Evolutionary conservation across 2,888 invertebrate genomes (phyloP).

Genomic region (Ecliptopera silaceata): DNA sequence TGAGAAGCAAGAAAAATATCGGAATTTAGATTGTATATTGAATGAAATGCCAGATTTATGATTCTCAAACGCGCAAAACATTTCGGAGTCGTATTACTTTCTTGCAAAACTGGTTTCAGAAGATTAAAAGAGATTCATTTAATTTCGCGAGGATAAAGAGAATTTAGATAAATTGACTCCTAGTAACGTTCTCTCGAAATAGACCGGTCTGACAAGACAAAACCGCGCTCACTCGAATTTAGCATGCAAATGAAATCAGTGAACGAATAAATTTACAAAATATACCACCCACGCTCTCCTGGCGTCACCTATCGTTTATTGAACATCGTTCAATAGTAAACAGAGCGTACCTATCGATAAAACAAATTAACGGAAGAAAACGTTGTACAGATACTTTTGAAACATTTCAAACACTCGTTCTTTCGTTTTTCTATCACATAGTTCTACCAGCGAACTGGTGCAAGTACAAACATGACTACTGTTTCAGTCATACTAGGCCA

Average conservation of each 20-base stretch:
- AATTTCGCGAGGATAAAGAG: slow-evolving; percentile 1
- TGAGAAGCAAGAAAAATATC: background rate
- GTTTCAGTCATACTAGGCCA: no score
- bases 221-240: slow-evolving; percentile 14
- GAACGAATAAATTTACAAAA: slow-evolving; percentile 27
- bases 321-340: slow-evolving; percentile 13
- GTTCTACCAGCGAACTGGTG: no score
- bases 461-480: no score
- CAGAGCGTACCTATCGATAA: slow-evolving; percentile 8
- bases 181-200: slow-evolving; percentile 5
- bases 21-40: background rate
- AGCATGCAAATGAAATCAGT: slow-evolving; percentile 26
- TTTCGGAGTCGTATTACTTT: slow-evolving; percentile 10
- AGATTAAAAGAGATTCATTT: slow-evolving; percentile 4
- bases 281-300: slow-evolving; percentile 16
- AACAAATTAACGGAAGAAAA: background rate
- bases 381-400: no score
- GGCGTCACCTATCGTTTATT: slow-evolving; percentile 12
- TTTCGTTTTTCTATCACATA: no score
- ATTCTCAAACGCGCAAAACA: slow-evolving; percentile 1
- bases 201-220: slow-evolving; percentile 8
- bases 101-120: slow-evolving; percentile 21
- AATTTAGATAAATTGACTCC: slow-evolving; percentile 1
- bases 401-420: no score
- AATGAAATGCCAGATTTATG: background rate